Base-by-base conservation (phyloP, 1,140 invertebrate species). In the Tyrophagus putrescentiae region DNA sequence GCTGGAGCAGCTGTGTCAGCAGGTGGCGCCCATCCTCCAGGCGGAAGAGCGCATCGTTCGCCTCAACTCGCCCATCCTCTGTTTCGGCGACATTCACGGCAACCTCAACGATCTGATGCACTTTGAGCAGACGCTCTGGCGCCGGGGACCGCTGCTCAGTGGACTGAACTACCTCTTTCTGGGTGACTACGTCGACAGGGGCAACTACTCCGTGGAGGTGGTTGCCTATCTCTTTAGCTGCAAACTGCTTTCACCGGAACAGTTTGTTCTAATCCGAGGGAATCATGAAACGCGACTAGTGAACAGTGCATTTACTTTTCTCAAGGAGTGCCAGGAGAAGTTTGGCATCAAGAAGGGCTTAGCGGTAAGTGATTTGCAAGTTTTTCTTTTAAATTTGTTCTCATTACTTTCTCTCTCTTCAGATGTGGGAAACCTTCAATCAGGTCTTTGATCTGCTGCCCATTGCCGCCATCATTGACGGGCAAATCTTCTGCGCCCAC, bases 311-410 rank as follows among this genome's bases (percentile, higher is more conserved):
- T 84, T 84, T 67, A 79, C 79, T 4, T 85, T 85, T 70, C 76
- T 78, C 28, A 13, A 21, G 6, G 76, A 77, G 64, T 84, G 84
- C 82, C 66, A 58, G 76, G n/a, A 68, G 65, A 0, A 84, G 84
- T 70, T 84, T 83, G 72, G 82, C 82, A 0, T 76, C 79, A 16
- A 69, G 69, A 69, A 79, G 23, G 82, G 82, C 0, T 50, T 62
- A 11, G n/a, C n/a, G n/a, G n/a, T n/a, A n/a, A n/a, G n/a, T n/a
- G n/a, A n/a, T n/a, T n/a, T n/a, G n/a, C n/a, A n/a, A n/a, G n/a
- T n/a, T 84, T 84, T 67, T 79, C 78, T 5, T 85, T 84, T 70
- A 0, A 84, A 84, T 70, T 84, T 83, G 82, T n/a, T n/a, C n/a
- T n/a, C n/a, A n/a, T n/a, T n/a, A n/a, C n/a, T n/a, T n/a, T n/a